Evolutionary conservation across 2,797 vertebrate genomes (phyloP).

Genomic region (Bothrops alternatus): DNA sequence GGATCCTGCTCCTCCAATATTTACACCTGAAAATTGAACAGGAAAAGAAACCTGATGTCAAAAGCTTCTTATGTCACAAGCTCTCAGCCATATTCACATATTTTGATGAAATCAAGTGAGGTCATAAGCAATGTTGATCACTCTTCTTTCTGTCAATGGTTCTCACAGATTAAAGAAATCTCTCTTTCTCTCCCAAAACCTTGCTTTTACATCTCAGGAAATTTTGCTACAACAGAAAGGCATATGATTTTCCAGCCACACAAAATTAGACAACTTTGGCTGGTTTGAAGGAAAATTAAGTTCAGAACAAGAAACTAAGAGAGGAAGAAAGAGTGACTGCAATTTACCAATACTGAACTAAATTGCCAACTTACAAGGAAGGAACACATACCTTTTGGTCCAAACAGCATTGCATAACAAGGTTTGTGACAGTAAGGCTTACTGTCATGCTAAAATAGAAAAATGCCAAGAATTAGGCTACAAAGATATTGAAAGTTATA

Average conservation of each 20-base stretch:
- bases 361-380: neutral
- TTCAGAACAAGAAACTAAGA: neutral
- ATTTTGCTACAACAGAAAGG: neutral
- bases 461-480: slow-evolving; percentile 24
- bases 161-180: neutral
- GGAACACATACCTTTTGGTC: slow-evolving; percentile 87
- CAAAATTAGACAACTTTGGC: neutral
- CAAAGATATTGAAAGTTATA: neutral
- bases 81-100: neutral
- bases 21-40: slow-evolving; percentile 80
- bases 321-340: neutral
- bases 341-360: neutral
- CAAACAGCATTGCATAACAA: slow-evolving; percentile 88
- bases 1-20: slow-evolving; percentile 92
- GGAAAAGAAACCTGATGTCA: neutral
- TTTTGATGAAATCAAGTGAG: neutral
- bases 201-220: neutral
- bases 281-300: neutral
- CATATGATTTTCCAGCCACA: neutral
- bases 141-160: neutral
- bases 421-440: slow-evolving; percentile 97
- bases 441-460: slow-evolving; percentile 82
- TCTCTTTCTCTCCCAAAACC: neutral
- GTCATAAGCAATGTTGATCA: neutral
- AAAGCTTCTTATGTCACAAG: neutral